phyloP scores from a whole-genome alignment of 2,797 vertebrate genomes.

The Gallinago stenura region DNA sequence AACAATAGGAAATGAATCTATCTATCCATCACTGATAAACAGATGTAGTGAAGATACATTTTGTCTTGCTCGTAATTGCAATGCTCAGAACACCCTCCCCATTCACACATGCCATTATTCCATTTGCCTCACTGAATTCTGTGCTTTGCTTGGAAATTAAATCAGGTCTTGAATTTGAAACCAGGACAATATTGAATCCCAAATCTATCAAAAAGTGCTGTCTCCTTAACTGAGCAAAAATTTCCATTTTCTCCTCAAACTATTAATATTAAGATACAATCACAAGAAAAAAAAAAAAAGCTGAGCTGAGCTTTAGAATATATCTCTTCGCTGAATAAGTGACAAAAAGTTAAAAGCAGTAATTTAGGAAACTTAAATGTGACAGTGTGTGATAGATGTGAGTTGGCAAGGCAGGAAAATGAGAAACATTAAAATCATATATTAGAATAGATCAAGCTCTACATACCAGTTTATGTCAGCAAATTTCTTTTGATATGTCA shows the following conservation, averaged over 20 bases:
- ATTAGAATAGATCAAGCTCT: slow-evolving; percentile 86
- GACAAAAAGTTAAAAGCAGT: slow-evolving; percentile 87
- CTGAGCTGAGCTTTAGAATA: slow-evolving; percentile 71
- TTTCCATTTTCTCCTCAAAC: slow-evolving; percentile 70
- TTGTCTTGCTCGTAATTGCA: slow-evolving; percentile 38
- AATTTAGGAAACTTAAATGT: slow-evolving; percentile 85
- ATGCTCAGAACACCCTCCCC: neutral
- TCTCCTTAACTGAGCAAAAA: slow-evolving; percentile 69
- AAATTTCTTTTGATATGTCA: slow-evolving; percentile 84
- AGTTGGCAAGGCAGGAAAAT: slow-evolving; percentile 82
- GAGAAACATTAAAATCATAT: slow-evolving; percentile 87
- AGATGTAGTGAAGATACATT: slow-evolving; percentile 4
- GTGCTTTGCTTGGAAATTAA: slow-evolving; percentile 65
- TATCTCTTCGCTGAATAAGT: slow-evolving; percentile 80
- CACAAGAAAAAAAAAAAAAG: slow-evolving; percentile 17
- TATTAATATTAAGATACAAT: slow-evolving; percentile 82
- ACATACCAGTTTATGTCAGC: slow-evolving; percentile 81
- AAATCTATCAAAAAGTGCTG: slow-evolving; percentile 67
- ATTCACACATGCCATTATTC: slow-evolving; percentile 12
- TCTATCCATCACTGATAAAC: slow-evolving; percentile 37
- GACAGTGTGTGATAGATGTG: slow-evolving; percentile 85
- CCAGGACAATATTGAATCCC: slow-evolving; percentile 66
- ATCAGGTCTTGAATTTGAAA: slow-evolving; percentile 67
- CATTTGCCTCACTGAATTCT: slow-evolving; percentile 53
- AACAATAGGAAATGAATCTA: slow-evolving; percentile 32